Percentiles rank a stretch among this genome's conserved stretches.
Conservation (phyloP, 2,797 vertebrate genomes). For the Pelochelys cantorii region DNA sequence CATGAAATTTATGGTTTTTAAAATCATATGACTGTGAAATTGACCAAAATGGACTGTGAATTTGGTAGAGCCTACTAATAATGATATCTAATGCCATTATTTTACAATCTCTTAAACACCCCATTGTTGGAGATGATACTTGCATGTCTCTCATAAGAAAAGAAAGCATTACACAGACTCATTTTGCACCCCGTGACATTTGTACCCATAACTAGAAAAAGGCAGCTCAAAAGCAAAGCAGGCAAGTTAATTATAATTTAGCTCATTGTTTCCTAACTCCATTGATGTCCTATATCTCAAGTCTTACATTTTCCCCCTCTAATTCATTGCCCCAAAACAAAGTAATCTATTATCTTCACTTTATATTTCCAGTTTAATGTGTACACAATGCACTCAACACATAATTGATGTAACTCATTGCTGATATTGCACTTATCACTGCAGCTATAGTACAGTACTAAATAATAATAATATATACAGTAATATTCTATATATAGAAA, state of each 20-base stretch:
- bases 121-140: neutral
- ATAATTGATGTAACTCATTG: neutral
- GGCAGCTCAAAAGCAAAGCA: neutral
- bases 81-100: neutral
- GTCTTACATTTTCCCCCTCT: neutral
- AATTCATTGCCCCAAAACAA: neutral
- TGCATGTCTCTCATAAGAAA: neutral
- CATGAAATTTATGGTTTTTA: no score
- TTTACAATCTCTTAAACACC: neutral
- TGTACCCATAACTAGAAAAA: neutral
- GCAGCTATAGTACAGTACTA: no score
- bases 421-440: neutral
- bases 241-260: neutral
- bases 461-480: neutral
- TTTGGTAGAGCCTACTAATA: neutral
- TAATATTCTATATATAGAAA: neutral
- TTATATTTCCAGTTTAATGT: neutral
- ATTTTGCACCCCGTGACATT: neutral
- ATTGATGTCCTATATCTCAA: neutral
- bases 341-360: neutral
- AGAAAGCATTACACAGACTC: neutral
- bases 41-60: no score
- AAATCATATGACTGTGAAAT: no score
- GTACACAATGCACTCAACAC: neutral
- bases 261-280: neutral